Evolutionary conservation across 1,140 invertebrate species (phyloP), one percentile per base, ranked within the genome.

Genomic region (Scaptomyza montana): DNA sequence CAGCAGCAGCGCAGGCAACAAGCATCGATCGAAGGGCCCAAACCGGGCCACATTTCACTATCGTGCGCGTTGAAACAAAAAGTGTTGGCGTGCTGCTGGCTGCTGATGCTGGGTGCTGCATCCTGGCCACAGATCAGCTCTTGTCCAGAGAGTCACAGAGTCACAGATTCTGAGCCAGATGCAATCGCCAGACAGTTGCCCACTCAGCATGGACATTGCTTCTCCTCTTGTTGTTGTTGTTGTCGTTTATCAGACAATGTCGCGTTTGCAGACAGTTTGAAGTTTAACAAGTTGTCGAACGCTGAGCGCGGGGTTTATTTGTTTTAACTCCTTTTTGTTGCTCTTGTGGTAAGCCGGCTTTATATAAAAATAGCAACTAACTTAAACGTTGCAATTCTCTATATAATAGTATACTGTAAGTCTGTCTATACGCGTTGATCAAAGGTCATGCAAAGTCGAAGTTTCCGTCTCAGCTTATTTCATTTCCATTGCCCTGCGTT

Each of bases 251-350:
- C 80, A 75, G 80, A 74, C 72, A 75, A 78, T 84, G 80, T 80
- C 78, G 78, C 80, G 75, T 84, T 84, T 75, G 75, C 75, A 78
- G 80, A 84, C 80, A 84, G 80, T 80, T 84, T 84, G 80, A 84
- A 80, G 80, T 84, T 84, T 84, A 84, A 84, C 80, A 84, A 84
- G 80, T 84, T 80, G 78, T 78, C 78, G 78, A 76, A 75, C 73
- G 72, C 60, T 64, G 72, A 51, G 51, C 60, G 72, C 66, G 72
- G 46, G 59, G 63, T 64, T 72, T 78, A 50, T 78, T 73, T 78
- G 49, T 73, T 77, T 65, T 72, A 54, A 36, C 49, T 72, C 63
- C 56, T 77, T 67, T 75, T 75, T 60, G 49, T 70, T 94, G 71
- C 60, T 50, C 53, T 51, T 46, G 43, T 60, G 49, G 41, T 64